These are phyloP conservation scores for Mormyrus iriodes DNA, from an alignment of 2,113 vertebrate genomes.

Conservation along the genomic window DNA sequence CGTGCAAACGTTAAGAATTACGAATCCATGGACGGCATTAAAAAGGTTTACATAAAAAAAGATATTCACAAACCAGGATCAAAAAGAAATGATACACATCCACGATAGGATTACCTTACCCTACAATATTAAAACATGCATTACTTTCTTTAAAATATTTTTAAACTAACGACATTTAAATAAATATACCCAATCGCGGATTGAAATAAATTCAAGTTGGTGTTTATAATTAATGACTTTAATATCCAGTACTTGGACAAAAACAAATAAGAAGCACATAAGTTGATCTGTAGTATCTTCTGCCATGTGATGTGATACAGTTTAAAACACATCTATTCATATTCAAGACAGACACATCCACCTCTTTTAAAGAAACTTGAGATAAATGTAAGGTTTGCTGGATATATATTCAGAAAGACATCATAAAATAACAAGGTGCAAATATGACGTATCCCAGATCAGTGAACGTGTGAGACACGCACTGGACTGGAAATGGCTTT, in stretches of 20 bases:
- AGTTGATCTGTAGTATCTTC: neutral
- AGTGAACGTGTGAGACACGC: neutral
- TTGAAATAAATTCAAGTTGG: neutral
- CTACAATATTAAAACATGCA: constrained; percentile 5
- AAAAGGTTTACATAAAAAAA: neutral
- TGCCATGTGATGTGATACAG: neutral
- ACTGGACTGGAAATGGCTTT: neutral
- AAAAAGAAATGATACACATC: neutral
- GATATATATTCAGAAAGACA: neutral
- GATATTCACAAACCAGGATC: neutral
- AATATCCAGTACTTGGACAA: neutral
- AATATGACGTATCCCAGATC: neutral
- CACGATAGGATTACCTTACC: neutral
- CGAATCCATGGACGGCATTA: neutral
- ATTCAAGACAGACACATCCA: neutral
- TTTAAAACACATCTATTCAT: neutral
- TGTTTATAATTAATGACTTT: constrained; percentile 7
- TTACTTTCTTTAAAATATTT: neutral
- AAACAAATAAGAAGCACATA: neutral
- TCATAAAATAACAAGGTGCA: neutral
- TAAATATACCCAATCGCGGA: constrained; percentile 4
- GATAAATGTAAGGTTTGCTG: neutral
- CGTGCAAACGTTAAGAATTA: neutral
- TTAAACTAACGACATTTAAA: neutral
- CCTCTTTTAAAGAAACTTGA: neutral